phyloP scores from a whole-genome alignment of 2,888 invertebrate species.

The Dicyrtoma fusca region DNA sequence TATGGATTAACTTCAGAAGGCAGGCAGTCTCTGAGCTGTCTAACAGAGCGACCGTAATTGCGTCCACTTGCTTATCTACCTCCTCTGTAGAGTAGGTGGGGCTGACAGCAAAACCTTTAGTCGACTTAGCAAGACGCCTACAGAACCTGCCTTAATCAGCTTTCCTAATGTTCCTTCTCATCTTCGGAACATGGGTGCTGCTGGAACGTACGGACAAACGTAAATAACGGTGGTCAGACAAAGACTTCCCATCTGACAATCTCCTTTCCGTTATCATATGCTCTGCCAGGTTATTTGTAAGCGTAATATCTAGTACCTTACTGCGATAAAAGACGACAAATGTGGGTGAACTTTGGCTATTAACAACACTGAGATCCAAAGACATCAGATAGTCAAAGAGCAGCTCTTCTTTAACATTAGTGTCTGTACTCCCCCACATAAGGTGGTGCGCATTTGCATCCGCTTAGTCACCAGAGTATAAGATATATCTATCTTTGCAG shows the following conservation, averaged over 20 bases:
- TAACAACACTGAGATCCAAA: slow-evolving; percentile 32
- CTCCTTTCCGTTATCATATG: too few relatives aligned
- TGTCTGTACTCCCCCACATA: slow-evolving; percentile 36
- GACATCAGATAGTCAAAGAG: slow-evolving; percentile 30
- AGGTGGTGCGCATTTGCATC: slow-evolving; percentile 46
- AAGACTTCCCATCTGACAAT: slow-evolving; percentile 30
- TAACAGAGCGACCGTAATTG: not conserved
- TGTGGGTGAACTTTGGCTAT: slow-evolving; percentile 24
- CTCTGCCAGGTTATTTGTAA: slow-evolving; percentile 1
- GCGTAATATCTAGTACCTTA: slow-evolving; percentile 39
- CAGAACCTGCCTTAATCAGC: slow-evolving; percentile 38
- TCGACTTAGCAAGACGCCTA: too few relatives aligned
- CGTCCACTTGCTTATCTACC: not conserved
- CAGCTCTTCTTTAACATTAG: slow-evolving; percentile 31
- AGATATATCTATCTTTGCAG: slow-evolving; percentile 5
- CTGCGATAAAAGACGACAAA: slow-evolving; percentile 32
- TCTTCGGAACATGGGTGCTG: slow-evolving; percentile 1
- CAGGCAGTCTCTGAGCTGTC: slow-evolving; percentile 8
- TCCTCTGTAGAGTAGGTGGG: too few relatives aligned
- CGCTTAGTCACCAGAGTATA: slow-evolving; percentile 31
- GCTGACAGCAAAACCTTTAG: not conserved
- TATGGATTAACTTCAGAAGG: slow-evolving; percentile 17
- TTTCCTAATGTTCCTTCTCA: slow-evolving; percentile 27
- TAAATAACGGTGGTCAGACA: slow-evolving; percentile 43
- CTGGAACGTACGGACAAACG: not conserved